Conservation (phyloP, 2,113 vertebrate species). For the Callithrix jacchus region DNA sequence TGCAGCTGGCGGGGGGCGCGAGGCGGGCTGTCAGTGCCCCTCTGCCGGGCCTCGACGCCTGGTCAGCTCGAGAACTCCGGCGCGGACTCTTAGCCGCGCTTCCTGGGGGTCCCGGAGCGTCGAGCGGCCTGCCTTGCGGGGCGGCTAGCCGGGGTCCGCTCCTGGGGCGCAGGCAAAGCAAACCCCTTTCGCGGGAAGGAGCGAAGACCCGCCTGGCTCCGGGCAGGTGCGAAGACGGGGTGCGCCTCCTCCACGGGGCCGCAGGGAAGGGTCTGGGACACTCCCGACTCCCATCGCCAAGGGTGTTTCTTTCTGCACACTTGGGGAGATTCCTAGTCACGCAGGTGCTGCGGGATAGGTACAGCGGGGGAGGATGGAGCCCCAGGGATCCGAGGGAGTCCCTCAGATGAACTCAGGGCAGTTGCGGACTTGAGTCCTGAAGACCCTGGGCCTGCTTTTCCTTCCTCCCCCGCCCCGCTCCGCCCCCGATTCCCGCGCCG, state of each 20-base stretch:
- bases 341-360: slow-evolving; percentile 57
- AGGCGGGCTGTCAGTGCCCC: slow-evolving; percentile 36
- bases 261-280: not conserved
- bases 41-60: slow-evolving; percentile 20
- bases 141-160: not conserved
- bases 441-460: not conserved
- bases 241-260: not conserved
- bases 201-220: not conserved
- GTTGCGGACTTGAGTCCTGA: not conserved
- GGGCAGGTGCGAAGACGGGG: slow-evolving; percentile 39
- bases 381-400: not conserved
- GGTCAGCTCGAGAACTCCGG: not conserved
- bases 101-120: not conserved
- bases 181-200: not conserved
- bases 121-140: not conserved
- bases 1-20: not conserved
- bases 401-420: not conserved
- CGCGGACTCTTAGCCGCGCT: not conserved
- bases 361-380: not conserved
- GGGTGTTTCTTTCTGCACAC: not conserved
- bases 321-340: not conserved
- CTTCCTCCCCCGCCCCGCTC: not conserved
- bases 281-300: not conserved
- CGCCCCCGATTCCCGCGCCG: not conserved
- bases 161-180: not conserved